Evolutionary conservation across 2,888 invertebrate species (phyloP), one percentile per base, ranked within the genome.

Genomic region (Morpho deidamia): DNA sequence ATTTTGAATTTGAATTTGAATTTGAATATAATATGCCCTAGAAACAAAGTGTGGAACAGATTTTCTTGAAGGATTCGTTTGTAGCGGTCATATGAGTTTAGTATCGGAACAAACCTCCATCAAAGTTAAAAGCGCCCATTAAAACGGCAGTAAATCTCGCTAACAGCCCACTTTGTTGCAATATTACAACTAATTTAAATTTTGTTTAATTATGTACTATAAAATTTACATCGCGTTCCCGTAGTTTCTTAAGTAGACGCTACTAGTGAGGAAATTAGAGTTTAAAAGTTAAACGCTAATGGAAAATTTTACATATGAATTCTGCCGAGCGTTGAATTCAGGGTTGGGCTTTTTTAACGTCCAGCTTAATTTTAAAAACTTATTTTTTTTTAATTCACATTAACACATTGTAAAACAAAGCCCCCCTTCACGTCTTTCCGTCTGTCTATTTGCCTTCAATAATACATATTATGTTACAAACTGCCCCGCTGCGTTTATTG

Each of bases 41-140:
- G 37, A 9, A 39, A 40, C 39, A 47, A 47, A 32, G 44, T 45
- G 41, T 43, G 34, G 34, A 40, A 44, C 35, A 33, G 39, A 45
- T 51, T 42, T 60, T 49, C 45, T 60, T 49, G 42, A 9, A 47
- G 50, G 40, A 46, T 53, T 59, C 48, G 55, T 55, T 41, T 51
- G 48, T 51, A 42, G 23, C 47, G 33, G 32, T 10, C 46, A 56
- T 54, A 55, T 50, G 65, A 65, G 69, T 71, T 73, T 72, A 72
- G 65, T 68, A 70, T 74, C 67, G 69, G 66, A 71, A 76, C 70
- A 67, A 65, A 56, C 58, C 65, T 65, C 68, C 69, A 69, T 72
- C 68, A 71, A 71, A 74, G 69, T 71, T 76, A 72, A 71, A 71
- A 66, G 71, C 65, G 66, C 64, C 63, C 71, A 73, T 77, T 78